Percentiles rank a stretch among this genome's conserved stretches.
Evolutionary conservation across 1,140 invertebrate species (phyloP).

Genomic region (Apolygus lucorum): DNA sequence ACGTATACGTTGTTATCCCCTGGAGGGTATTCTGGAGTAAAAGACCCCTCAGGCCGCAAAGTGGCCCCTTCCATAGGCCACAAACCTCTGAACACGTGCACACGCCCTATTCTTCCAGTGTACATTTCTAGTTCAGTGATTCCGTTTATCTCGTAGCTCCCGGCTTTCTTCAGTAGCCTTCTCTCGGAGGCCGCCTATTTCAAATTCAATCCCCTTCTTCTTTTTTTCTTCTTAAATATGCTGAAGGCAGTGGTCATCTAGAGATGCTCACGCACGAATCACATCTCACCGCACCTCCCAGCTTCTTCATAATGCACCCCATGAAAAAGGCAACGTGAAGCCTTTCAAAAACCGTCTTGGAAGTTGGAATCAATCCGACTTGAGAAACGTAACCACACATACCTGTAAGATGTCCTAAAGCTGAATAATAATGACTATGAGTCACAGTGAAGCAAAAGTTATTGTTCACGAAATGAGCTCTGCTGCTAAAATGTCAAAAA

Average conservation of each 20-base stretch:
- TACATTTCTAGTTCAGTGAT: conserved; percentile 21
- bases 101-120: not conserved
- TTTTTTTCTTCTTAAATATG: not conserved
- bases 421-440: no score
- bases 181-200: not conserved
- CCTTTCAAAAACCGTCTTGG: no score
- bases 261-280: conserved; percentile 7
- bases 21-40: not conserved
- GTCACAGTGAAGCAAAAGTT: no score
- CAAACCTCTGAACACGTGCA: conserved; percentile 23
- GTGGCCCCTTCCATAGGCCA: conserved; percentile 20
- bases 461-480: no score
- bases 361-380: no score
- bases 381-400: no score
- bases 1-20: not conserved
- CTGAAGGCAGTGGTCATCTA: not conserved
- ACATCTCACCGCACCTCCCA: not conserved
- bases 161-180: conserved; percentile 15
- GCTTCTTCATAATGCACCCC: no score
- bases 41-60: conserved; percentile 12
- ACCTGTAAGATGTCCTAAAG: no score
- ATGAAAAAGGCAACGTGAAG: no score
- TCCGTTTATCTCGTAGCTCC: conserved; percentile 21
- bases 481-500: no score
- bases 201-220: not conserved